Base-by-base conservation (phyloP, 92 coral and sea anemone species). In the Micromussa lordhowensis region DNA sequence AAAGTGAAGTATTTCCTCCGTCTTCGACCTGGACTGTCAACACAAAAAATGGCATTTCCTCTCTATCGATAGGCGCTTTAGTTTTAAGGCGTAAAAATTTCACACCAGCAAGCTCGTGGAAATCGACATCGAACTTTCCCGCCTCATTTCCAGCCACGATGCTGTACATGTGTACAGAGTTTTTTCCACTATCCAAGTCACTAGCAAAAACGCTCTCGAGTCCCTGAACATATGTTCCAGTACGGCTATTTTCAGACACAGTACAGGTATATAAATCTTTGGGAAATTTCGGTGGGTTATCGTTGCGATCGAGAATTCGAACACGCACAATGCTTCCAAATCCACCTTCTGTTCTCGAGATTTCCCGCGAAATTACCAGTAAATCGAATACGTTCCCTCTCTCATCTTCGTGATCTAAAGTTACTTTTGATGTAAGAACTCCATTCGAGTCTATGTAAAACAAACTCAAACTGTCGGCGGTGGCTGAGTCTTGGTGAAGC, bases 91-190 rank as follows among this genome's bases (percentile, higher is more conserved):
- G 93, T 86, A 98, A 88, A 84, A 98, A 96, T 85, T 93, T 94
- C 75, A 94, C 86, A 81, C 98, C 98, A 74, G 89, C 91, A 35
- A 94, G 71, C 54, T 90, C 94, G 66, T 93, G 87, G 75, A 90
- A 64, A 48, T 93, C 95, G 24, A 96, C 97, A 81, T 87, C 95
- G 85, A 98, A 98, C 84, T 91, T 82, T 34, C 95, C 98, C 76
- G 91, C 98, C 79, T 92, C 94, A 80, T 98, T 96, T 86, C 98
- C 98, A 74, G 94, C 96, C 74, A 95, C 87, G 70, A 98, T 94
- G 86, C 85, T 93, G 73, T 95, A 98, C 64, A 90, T 90, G 64
- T 86, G 86, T 18, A 92, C 95, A 31, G 98, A 91, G 89, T 95
- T 92, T 74, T 84, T 49, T 0, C 91, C 98, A 51, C 94, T 84